Evolutionary conservation across 2,888 invertebrate species (phyloP).

Genomic region (Sussaba pulchella): DNA sequence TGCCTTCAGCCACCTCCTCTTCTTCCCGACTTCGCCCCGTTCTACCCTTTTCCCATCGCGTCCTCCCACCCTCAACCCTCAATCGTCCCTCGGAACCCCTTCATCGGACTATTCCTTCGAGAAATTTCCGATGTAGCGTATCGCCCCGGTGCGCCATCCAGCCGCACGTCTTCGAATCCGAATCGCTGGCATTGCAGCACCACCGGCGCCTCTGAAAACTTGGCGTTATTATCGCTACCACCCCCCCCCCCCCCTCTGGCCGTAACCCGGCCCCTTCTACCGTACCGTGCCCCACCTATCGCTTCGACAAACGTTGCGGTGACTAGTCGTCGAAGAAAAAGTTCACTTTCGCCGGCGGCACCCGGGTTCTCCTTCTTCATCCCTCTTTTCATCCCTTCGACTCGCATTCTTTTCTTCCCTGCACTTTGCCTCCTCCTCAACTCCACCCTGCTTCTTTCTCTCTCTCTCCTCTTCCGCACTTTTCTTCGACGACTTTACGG

Average conservation of each 20-base stretch:
- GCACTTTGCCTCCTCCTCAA: slow-evolving; percentile 17
- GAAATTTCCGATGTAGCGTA: slow-evolving; percentile 7
- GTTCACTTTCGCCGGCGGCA: slow-evolving; percentile 42
- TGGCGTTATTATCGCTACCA: slow-evolving; percentile 72
- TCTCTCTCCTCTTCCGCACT: slow-evolving; percentile 12
- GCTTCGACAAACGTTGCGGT: slow-evolving; percentile 57
- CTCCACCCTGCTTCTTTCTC: slow-evolving; percentile 29
- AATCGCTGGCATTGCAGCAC: slow-evolving; percentile 29
- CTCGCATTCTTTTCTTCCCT: slow-evolving; percentile 37
- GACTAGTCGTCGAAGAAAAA: slow-evolving; percentile 60
- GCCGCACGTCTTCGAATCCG: slow-evolving; percentile 30
- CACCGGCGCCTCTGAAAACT: slow-evolving; percentile 68
- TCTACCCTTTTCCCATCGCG: slow-evolving; percentile 9
- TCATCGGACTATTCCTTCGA: neutral
- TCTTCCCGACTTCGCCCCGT: neutral
- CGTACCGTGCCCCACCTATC: slow-evolving; percentile 20
- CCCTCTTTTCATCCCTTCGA: slow-evolving; percentile 22
- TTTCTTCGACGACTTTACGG: slow-evolving; percentile 65
- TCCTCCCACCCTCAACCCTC: slow-evolving; percentile 5
- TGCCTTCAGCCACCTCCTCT: slow-evolving; percentile 27
- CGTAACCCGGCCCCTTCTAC: slow-evolving; percentile 16
- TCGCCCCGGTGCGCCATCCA: slow-evolving; percentile 6
- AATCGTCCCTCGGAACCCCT: slow-evolving; percentile 8
- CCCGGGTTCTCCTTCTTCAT: slow-evolving; percentile 15
- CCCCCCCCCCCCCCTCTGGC: slow-evolving; percentile 34